phyloP scores from a whole-genome alignment of 2,888 invertebrate species.

The Chironomus riparius region DNA sequence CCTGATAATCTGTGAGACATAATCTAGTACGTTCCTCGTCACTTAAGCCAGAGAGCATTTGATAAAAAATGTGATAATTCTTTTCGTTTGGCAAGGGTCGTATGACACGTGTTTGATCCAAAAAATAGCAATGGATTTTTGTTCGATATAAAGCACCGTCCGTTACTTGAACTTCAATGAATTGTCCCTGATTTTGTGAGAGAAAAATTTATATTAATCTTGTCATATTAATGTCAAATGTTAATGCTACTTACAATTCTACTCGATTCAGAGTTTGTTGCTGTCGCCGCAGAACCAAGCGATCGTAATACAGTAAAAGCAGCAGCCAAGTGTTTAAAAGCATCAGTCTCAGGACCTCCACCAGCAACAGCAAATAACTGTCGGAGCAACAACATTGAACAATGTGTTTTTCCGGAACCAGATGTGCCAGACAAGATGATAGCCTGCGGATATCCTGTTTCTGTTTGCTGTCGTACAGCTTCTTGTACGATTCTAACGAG shows the following conservation, averaged over 20 bases:
- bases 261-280: conserved; percentile 84
- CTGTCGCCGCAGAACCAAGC: conserved; percentile 83
- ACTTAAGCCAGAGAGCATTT: conserved; percentile 82
- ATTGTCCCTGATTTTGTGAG: conserved; percentile 64
- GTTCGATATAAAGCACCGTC: conserved; percentile 90
- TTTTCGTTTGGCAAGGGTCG: conserved; percentile 77
- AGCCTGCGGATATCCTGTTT: conserved; percentile 92
- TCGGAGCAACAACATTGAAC: conserved; percentile 80
- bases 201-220: conserved; percentile 10
- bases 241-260: conserved; percentile 59
- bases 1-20: conserved; percentile 76
- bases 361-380: conserved; percentile 86
- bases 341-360: conserved; percentile 81
- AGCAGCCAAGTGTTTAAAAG: conserved; percentile 90
- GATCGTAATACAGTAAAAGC: conserved; percentile 90
- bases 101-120: conserved; percentile 88
- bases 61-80: conserved; percentile 96
- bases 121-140: conserved; percentile 91
- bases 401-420: conserved; percentile 90
- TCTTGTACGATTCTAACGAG: conserved; percentile 82
- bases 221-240: background rate
- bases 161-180: conserved; percentile 92
- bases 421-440: conserved; percentile 81
- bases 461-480: conserved; percentile 86
- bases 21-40: conserved; percentile 78